A percentile compares a stretch with the other conserved stretches of the same genome.
These are phyloP conservation scores for Mormyrops attenuatus DNA, from an alignment of 2,797 vertebrate species.

Conservation along the genomic window DNA sequence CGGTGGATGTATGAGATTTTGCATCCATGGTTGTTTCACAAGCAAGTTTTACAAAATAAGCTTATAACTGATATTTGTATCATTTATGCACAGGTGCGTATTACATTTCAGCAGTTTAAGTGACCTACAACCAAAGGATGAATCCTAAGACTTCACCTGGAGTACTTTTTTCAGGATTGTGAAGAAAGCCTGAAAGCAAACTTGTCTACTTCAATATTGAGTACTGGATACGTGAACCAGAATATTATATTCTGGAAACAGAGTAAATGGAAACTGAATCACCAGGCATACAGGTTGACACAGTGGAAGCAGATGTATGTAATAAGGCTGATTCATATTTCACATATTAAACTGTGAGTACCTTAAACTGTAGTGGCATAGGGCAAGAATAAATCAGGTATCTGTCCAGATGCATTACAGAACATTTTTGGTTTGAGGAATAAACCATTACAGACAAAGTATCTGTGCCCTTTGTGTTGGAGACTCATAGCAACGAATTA, in stretches of 20 bases:
- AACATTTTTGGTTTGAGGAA: not conserved
- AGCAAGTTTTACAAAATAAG: not conserved
- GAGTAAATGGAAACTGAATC: not conserved
- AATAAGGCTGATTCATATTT: not conserved
- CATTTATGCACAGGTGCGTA: not conserved
- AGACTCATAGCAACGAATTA: not conserved
- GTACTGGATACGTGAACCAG: not conserved
- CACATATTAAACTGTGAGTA: not conserved
- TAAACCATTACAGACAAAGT: not conserved
- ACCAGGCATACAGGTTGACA: not conserved
- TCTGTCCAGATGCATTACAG: not conserved
- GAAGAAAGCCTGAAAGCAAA: not conserved
- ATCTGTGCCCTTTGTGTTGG: not conserved
- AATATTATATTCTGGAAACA: conserved; percentile 7
- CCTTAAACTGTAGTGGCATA: not conserved
- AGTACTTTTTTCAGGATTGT: not conserved
- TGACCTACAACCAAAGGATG: not conserved
- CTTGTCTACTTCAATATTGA: not conserved
- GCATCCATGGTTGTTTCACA: not conserved
- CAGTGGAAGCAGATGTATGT: not conserved
- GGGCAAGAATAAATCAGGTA: not conserved
- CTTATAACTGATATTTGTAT: not conserved
- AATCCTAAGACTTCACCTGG: not conserved
- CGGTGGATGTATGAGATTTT: not conserved
- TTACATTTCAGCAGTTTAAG: not conserved